These are phyloP conservation scores for Leucoraja ocellata DNA, from an alignment of 2,797 vertebrate species.

Conservation along the genomic window DNA sequence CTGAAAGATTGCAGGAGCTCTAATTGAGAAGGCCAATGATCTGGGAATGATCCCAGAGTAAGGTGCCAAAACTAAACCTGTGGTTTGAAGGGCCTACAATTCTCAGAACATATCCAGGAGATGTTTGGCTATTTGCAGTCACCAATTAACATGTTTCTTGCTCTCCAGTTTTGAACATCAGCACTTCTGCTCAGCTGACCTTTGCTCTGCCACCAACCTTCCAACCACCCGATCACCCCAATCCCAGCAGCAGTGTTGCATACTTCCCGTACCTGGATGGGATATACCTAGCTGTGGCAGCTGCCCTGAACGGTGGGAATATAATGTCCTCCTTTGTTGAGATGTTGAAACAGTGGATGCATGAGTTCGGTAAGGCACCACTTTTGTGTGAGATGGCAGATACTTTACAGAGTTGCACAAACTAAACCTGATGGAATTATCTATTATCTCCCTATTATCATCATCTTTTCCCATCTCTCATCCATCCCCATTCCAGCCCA, in stretches of 20 bases:
- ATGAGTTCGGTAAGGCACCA: slow-evolving; percentile 69
- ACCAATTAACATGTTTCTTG: not conserved
- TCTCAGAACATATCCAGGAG: too few relatives aligned
- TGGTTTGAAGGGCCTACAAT: too few relatives aligned
- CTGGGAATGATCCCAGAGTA: too few relatives aligned
- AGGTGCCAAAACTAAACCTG: too few relatives aligned
- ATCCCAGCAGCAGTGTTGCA: slow-evolving; percentile 62
- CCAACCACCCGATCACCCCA: slow-evolving; percentile 62
- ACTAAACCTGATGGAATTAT: too few relatives aligned
- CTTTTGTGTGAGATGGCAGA: not conserved
- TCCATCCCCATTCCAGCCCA: not conserved
- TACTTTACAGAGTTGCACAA: not conserved
- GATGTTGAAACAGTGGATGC: slow-evolving; percentile 76
- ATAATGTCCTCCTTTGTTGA: slow-evolving; percentile 76
- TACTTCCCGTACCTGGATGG: slow-evolving; percentile 83
- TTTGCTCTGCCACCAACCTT: slow-evolving; percentile 73
- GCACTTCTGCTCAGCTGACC: slow-evolving; percentile 87
- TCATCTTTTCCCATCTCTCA: too few relatives aligned
- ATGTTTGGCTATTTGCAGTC: not conserved
- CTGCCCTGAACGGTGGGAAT: slow-evolving; percentile 90
- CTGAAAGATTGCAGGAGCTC: too few relatives aligned
- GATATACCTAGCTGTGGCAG: slow-evolving; percentile 81
- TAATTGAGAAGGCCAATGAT: too few relatives aligned
- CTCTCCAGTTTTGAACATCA: slow-evolving; percentile 79
- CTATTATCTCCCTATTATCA: not conserved